phyloP scores from a whole-genome alignment of 64 coral and sea anemone species.

The Hydrozoanthus tunicans region DNA sequence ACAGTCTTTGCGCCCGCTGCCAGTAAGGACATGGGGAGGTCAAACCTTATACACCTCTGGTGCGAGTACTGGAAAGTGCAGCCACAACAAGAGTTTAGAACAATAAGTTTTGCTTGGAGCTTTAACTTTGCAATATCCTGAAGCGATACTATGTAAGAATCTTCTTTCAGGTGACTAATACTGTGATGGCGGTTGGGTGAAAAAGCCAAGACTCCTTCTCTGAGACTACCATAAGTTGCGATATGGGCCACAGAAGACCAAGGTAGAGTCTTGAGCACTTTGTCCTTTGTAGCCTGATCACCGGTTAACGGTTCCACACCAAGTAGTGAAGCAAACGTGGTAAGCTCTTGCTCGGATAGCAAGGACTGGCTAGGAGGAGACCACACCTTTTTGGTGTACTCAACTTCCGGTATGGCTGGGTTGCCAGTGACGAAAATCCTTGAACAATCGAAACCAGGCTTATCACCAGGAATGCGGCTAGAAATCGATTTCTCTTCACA shows the following conservation, averaged over 20 bases:
- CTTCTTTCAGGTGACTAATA: conserved; percentile 34
- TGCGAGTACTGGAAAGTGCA: conserved; percentile 73
- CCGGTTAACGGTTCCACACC: conserved; percentile 74
- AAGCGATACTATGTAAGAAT: conserved; percentile 68
- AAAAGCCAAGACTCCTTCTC: conserved; percentile 66
- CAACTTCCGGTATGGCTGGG: conserved; percentile 68
- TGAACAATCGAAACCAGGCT: not conserved
- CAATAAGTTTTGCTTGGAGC: conserved; percentile 36
- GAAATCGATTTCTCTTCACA: not conserved
- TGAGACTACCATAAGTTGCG: conserved; percentile 77
- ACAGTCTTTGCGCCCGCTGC: conserved; percentile 72
- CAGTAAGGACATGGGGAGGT: conserved; percentile 70
- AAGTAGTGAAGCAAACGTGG: conserved; percentile 65
- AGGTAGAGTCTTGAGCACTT: conserved; percentile 49
- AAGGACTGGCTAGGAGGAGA: conserved; percentile 53
- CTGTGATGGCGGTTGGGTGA: conserved; percentile 46
- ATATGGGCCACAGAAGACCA: conserved; percentile 71
- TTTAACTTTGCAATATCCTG: conserved; percentile 60
- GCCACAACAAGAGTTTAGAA: conserved; percentile 76
- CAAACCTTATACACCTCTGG: conserved; percentile 45
- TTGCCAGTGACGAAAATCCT: conserved; percentile 82
- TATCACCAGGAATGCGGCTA: not conserved
- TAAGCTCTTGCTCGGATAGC: conserved; percentile 79
- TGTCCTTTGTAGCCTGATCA: conserved; percentile 71
- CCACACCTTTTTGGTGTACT: conserved; percentile 65